Base-by-base conservation (phyloP, 2,113 vertebrate genomes). In the Caloenas nicobarica region DNA sequence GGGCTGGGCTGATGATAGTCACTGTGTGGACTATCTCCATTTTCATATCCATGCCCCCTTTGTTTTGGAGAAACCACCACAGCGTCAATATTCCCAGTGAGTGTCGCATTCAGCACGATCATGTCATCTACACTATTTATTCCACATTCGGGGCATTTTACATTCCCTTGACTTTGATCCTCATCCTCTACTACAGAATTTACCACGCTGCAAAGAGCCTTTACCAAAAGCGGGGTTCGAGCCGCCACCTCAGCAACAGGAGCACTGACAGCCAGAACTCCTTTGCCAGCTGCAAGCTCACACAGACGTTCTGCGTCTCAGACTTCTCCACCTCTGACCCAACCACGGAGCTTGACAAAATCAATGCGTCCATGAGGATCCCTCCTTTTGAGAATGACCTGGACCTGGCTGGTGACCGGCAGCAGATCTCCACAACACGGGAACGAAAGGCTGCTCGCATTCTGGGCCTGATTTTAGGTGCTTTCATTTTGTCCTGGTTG, bases 401-500 rank as follows among this genome's bases (percentile, higher is more conserved):
- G 36, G 98, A 98, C 22, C 91, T 83, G 5, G 73, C 96, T 2
- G 98, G 98, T 0, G 98, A 99, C 88, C 97, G 98, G 57, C 98
- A 98, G 86, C 98, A 99, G 89, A 98, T 98, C 81, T 99, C 98
- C 78, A 99, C 97, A 0, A 98, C 98, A 0, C 96, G 99, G 21
- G 99, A 99, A 76, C 97, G 98, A 81, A 99, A 99, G 86, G 99
- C 99, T 8, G 99, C 99, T 5, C 98, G 98, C 11, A 98, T 99
- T 74, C 96, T 99, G 31, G 99, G 99, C 42, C 97, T 99, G 91
- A 99, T 99, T 94, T 96, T 99, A 66, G 98, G 99, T 16, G 98
- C 99, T 40, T 99, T 99, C 96, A 98, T 99, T 85, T 69, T 99
- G 91, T 99, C 98, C 62, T 99, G 99, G 99, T 93, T 99, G 88